Percentiles rank a stretch among this genome's conserved stretches.
phyloP scores from a whole-genome alignment of 2,888 invertebrate genomes.

The Volucella zonaria region DNA sequence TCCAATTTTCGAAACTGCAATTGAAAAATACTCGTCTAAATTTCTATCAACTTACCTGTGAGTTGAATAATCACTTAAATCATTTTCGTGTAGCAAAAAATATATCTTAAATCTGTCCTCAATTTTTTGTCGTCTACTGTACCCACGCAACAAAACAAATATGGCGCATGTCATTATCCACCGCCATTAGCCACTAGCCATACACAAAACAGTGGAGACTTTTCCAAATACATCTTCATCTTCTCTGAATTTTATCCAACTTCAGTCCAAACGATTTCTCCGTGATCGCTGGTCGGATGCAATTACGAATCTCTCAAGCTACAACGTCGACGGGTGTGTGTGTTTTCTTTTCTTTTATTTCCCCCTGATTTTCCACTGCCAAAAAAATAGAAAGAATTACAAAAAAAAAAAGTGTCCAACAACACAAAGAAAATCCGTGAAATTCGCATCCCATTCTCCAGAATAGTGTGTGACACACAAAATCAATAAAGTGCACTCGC shows the following conservation, averaged over 20 bases:
- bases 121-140: slow-evolving; percentile 20
- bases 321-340: slow-evolving; percentile 59
- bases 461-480: slow-evolving; percentile 36
- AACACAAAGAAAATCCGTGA: slow-evolving; percentile 63
- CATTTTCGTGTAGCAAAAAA: background rate
- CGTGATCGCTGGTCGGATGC: slow-evolving; percentile 46
- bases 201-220: slow-evolving; percentile 28
- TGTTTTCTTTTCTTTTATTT: slow-evolving; percentile 57
- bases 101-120: background rate
- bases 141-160: background rate
- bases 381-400: background rate
- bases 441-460: slow-evolving; percentile 42
- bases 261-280: slow-evolving; percentile 70
- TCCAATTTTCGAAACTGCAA: no score
- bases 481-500: slow-evolving; percentile 70
- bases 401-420: slow-evolving; percentile 44
- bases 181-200: slow-evolving; percentile 49
- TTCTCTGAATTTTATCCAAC: slow-evolving; percentile 60
- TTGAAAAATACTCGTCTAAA: no score
- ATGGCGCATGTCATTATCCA: background rate
- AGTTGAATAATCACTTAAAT: background rate
- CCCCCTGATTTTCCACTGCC: slow-evolving; percentile 34
- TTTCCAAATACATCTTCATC: slow-evolving; percentile 7
- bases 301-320: slow-evolving; percentile 20
- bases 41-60: no score